phyloP scores from a whole-genome alignment of 2,797 vertebrate genomes.

The Hephaestus fuliginosus region DNA sequence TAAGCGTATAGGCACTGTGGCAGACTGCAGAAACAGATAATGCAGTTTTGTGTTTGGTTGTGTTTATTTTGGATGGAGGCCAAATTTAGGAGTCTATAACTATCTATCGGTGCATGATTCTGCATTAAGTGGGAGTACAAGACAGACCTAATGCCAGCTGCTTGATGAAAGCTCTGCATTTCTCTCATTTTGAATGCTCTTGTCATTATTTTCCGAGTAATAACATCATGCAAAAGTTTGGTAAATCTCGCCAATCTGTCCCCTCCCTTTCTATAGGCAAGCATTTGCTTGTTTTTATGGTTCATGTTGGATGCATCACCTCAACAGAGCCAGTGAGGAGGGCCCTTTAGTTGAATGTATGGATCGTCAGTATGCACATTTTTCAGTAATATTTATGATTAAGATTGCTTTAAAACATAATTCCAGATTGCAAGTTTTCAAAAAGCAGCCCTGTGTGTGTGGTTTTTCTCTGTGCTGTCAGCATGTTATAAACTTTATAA shows the following conservation, averaged over 20 bases:
- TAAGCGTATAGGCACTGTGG: not conserved
- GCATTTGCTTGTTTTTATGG: not conserved
- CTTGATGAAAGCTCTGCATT: conserved; percentile 3
- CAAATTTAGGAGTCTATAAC: not conserved
- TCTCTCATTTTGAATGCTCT: not conserved
- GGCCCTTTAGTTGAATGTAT: not conserved
- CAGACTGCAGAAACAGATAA: not conserved
- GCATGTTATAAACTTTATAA: not conserved
- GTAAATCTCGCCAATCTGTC: not conserved
- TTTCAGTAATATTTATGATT: not conserved
- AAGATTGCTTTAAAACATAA: not conserved
- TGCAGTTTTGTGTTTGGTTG: not conserved
- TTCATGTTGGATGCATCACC: not conserved
- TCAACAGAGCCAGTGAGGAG: not conserved
- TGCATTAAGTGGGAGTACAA: conserved; percentile 8
- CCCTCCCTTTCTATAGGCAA: not conserved
- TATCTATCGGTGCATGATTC: not conserved
- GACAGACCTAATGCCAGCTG: not conserved
- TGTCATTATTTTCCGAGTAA: not conserved
- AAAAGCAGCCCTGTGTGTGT: not conserved
- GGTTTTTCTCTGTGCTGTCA: not conserved
- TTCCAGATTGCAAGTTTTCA: not conserved
- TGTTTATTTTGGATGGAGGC: not conserved
- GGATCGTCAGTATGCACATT: not conserved
- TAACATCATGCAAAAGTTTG: not conserved